Percentiles rank a stretch among this genome's conserved stretches.
phyloP scores from a whole-genome alignment of 2,113 vertebrate species.

The Astur gentilis region DNA sequence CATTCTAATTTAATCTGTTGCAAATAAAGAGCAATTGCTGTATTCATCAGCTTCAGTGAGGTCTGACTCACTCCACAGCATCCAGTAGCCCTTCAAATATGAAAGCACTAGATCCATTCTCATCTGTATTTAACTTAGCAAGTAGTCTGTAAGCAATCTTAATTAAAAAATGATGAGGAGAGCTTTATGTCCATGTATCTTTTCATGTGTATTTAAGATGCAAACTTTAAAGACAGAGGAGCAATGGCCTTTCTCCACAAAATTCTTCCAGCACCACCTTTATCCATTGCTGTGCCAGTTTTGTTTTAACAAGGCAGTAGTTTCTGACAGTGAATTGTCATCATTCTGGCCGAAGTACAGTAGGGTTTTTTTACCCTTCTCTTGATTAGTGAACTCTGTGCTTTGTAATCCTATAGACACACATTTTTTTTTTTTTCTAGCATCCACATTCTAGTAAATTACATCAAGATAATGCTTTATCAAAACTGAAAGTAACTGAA shows the following conservation, averaged over 20 bases:
- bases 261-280: background rate
- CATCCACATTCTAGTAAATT: background rate
- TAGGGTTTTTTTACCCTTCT: background rate
- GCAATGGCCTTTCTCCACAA: background rate
- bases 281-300: background rate
- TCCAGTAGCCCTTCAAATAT: background rate
- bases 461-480: background rate
- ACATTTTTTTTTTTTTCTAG: background rate
- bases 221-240: background rate
- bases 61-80: background rate
- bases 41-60: background rate
- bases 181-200: background rate
- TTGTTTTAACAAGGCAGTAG: background rate
- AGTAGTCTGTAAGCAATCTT: background rate
- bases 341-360: background rate
- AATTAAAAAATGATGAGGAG: rapidly evolving
- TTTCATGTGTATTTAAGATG: background rate
- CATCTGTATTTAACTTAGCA: background rate
- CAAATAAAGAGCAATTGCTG: background rate
- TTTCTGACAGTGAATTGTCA: background rate
- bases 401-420: background rate
- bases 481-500: background rate
- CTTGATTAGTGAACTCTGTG: background rate
- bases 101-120: background rate
- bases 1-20: background rate